phyloP scores from a whole-genome alignment of 2,888 invertebrate species.

The Dryobota labecula region DNA sequence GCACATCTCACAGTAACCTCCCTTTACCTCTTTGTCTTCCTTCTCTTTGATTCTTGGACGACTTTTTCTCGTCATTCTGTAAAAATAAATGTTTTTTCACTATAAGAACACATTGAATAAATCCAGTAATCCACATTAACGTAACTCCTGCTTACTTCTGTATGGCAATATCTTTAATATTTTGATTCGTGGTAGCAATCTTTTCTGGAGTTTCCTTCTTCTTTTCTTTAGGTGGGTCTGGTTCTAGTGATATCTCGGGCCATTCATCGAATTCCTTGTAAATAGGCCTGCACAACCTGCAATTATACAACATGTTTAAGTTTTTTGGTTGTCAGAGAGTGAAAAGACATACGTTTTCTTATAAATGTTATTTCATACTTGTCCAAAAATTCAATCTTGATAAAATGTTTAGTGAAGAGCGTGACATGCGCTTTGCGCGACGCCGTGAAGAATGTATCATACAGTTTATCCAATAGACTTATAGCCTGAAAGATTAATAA shows the following conservation, averaged over 20 bases:
- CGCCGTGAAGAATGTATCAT: slow-evolving; percentile 89
- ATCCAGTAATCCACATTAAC: slow-evolving; percentile 9
- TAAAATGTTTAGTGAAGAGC: slow-evolving; percentile 92
- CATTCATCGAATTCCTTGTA: slow-evolving; percentile 92
- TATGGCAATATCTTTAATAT: slow-evolving; percentile 67
- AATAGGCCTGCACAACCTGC: slow-evolving; percentile 91
- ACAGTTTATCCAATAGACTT: slow-evolving; percentile 92
- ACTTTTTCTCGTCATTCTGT: slow-evolving; percentile 90
- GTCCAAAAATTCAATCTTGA: slow-evolving; percentile 93
- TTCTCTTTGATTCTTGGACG: slow-evolving; percentile 86
- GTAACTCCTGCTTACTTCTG: slow-evolving; percentile 78
- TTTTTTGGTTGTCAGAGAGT: slow-evolving; percentile 50
- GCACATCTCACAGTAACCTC: slow-evolving; percentile 95
- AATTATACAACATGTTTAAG: slow-evolving; percentile 64
- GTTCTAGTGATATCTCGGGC: slow-evolving; percentile 90
- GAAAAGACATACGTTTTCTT: slow-evolving; percentile 59
- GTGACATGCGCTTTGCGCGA: slow-evolving; percentile 90
- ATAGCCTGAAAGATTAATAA: slow-evolving; percentile 91
- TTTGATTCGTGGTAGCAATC: slow-evolving; percentile 70
- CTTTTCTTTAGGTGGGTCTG: slow-evolving; percentile 82
- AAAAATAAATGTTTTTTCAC: slow-evolving; percentile 57
- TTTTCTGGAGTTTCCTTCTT: slow-evolving; percentile 78
- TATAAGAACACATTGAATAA: slow-evolving; percentile 36
- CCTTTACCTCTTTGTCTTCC: slow-evolving; percentile 84
- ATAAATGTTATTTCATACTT: slow-evolving; percentile 88